Evolutionary conservation across 2,797 vertebrate genomes (phyloP), one percentile per base, ranked within the genome.

Genomic region (Odontamblyopus rebecca): DNA sequence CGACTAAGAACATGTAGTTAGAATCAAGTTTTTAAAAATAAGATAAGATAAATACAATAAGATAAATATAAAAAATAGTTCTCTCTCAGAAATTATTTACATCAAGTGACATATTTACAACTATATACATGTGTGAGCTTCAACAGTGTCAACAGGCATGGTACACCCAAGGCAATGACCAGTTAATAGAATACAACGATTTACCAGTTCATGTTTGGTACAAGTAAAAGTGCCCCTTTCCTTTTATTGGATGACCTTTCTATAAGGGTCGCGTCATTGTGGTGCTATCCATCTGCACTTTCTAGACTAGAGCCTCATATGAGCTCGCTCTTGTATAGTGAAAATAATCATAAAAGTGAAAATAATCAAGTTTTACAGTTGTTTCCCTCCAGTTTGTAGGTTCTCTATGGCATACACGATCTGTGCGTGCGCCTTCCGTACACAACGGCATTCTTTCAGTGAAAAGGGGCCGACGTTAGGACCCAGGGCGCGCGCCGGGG

Each of bases 401-500:
- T 4, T 64, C 35, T 0, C 71, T 57, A 9, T 69, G 30, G 61
- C 44, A 74, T 78, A 88, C 76, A 91, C 84, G 89, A 91, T 91
- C 90, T 91, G 82, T 44, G 89, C 5, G 11, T 5, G 13, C 29
- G 5, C 67, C 80, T 71, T 77, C 77, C 65, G 76, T 82, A 70
- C 81, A 92, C 92, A 92, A 86, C 88, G 69, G 79, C 91, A 91
- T 91, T 92, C 89, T 92, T 93, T 91, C 86, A 90, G 69, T 82
- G 79, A 79, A 89, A 0, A 0, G 0, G 0, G 12, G 12, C 72
- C 2, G 27, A 80, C 88, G 82, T 84, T 95, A 94, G 95, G 95
- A 96, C 95, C 95, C 92, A 74, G 93, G 85, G 73, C 91, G 75
- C 81, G 84, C 80, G 54, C 83, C 75, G 83, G 92, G 93, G 92